phyloP scores from a whole-genome alignment of 2,888 invertebrate genomes.

The Gibbula magus region DNA sequence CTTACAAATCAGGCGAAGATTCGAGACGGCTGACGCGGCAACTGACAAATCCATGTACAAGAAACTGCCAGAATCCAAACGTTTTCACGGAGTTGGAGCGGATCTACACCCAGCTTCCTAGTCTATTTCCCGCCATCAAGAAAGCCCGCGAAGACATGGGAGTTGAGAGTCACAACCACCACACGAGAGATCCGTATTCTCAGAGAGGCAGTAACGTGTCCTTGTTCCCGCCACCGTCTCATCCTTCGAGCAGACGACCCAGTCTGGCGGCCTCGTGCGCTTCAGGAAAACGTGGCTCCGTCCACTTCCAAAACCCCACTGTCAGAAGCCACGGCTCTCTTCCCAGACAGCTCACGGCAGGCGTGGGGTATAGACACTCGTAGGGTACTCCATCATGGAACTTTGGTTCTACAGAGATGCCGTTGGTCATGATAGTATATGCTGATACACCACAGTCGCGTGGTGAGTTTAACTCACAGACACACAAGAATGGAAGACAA shows the following conservation, averaged over 20 bases:
- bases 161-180: neutral
- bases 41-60: constrained; percentile 32
- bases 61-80: constrained; percentile 37
- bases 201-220: too few relatives aligned
- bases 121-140: constrained; percentile 37
- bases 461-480: too few relatives aligned
- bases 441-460: too few relatives aligned
- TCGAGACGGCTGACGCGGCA: constrained; percentile 37
- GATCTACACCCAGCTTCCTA: constrained; percentile 44
- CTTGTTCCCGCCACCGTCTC: neutral
- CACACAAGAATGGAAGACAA: too few relatives aligned
- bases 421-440: too few relatives aligned
- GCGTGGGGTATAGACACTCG: too few relatives aligned
- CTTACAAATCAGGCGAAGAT: constrained; percentile 44
- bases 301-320: neutral
- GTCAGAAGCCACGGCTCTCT: neutral
- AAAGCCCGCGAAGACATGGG: constrained; percentile 31
- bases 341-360: neutral
- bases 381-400: too few relatives aligned
- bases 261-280: neutral
- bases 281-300: neutral
- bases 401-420: too few relatives aligned
- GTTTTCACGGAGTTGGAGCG: constrained; percentile 40
- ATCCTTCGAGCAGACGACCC: neutral
- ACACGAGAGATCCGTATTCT: too few relatives aligned